These are phyloP conservation scores for Pharmacophagus antenor DNA, from an alignment of 2,888 invertebrate species.

Conservation along the genomic window DNA sequence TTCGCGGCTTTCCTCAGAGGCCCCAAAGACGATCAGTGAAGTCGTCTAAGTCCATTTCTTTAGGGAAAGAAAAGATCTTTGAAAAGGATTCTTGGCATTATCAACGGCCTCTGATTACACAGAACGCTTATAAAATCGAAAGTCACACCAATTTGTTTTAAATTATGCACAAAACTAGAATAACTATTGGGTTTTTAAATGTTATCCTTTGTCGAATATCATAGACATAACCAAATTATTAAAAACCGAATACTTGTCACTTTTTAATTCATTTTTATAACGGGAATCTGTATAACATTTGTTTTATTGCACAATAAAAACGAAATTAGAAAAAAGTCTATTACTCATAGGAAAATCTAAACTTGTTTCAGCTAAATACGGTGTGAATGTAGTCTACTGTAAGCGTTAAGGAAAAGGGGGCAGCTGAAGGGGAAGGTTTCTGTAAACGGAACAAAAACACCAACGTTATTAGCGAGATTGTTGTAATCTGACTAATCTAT, in stretches of 20 bases:
- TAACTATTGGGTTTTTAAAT: not conserved
- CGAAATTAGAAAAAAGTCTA: not conserved
- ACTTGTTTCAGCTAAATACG: conserved; percentile 34
- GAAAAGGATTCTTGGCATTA: conserved; percentile 75
- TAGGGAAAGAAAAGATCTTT: conserved; percentile 71
- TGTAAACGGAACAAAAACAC: conserved; percentile 80
- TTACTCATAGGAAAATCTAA: too few relatives aligned
- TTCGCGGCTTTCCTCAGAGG: conserved; percentile 71
- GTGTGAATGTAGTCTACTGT: conserved; percentile 54
- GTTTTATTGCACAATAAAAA: not conserved
- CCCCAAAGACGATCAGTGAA: conserved; percentile 74
- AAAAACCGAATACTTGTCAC: not conserved
- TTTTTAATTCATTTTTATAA: not conserved
- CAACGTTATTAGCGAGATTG: conserved; percentile 80
- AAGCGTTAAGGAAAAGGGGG: conserved; percentile 67
- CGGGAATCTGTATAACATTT: not conserved
- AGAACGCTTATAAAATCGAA: conserved; percentile 33
- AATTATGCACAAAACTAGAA: not conserved
- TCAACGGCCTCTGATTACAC: conserved; percentile 51
- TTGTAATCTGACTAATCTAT: conserved; percentile 81
- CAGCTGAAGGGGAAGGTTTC: conserved; percentile 64
- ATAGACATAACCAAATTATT: not conserved
- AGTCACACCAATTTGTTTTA: not conserved
- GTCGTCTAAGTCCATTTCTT: conserved; percentile 73
- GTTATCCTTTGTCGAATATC: too few relatives aligned